Base-by-base conservation (phyloP, 2,888 invertebrate genomes). In the Dynastes tityus region DNA sequence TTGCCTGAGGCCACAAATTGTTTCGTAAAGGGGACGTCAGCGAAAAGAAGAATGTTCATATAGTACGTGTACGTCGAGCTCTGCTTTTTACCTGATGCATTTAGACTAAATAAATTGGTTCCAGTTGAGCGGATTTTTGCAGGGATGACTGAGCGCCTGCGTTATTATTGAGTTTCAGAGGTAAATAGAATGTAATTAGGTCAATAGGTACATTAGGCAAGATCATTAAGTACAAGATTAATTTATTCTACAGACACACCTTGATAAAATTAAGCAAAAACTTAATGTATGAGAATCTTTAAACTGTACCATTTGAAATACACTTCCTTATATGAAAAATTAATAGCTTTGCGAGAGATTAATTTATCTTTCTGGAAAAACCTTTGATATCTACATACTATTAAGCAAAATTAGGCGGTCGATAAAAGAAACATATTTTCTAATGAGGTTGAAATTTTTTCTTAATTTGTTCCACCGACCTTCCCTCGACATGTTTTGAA, bases 41-140 rank as follows among this genome's bases (percentile, higher is more conserved):
- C 9, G 29, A 27, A 61, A 27, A 9, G 22, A 61, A 61, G 1
- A 61, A 29, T 61, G 61, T 61, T 16, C 2, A 27, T 11, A 11
- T 29, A 29, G 8, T 16, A 9, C 2, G 61, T 61, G 16, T 53
- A 53, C 13, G 27, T 22, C 8, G 29, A 61, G 29, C 27, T 29
- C 27, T 27, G 11, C n/a, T 11, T 61, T 61, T 61, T 61, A 61
- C 22, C 61, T 27, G 2, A 45, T 11, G 61, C 61, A 27, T 61
- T 27, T 61, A 61, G 27, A 8, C 8, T 61, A 61, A 61, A 61
- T 61, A 27, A 13, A 27, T 61, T 29, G 22, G 61, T 61, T 61
- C 61, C 11, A 9, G 27, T 27, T 9, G 61, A 61, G 29, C 22
- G 22, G 61, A 29, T 27, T 61, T 61, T 61, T 61, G 11, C 29